Evolutionary conservation across 1,140 invertebrate genomes (phyloP), one percentile per base, ranked within the genome.

Genomic region (Conus ventricosus): DNA sequence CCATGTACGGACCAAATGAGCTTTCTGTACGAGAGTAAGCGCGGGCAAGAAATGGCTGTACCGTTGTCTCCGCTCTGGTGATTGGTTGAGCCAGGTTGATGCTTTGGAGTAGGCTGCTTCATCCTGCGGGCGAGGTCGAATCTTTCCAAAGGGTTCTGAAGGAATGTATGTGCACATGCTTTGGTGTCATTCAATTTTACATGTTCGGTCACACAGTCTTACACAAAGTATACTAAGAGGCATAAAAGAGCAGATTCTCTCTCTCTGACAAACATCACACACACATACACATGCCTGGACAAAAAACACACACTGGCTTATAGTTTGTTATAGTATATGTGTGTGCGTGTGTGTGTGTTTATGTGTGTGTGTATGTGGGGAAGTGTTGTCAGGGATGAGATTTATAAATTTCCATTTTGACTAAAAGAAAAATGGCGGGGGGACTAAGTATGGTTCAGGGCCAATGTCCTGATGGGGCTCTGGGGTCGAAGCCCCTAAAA

Each of bases 21-120:
- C 67, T 23, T 86, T 86, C 8, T 86, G 60, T 8, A 23, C 17
- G 10, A 25, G 25, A 23, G 85, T 86, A 63, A 86, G 54, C 67
- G 23, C 25, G 4, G 85, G 85, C 27, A 86, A 51, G 39, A 27
- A 86, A 39, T 20, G 63, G 10, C 8, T 4, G 85, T 63, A 86
- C 1, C 51, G 23, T 7, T 25, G 17, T 10, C 23, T 51, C 15
- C 85, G 85, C 7, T 53, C 2, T 6, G 39, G 13, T 5, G 85
- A 86, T 15, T 20, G 27, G 67, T 54, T 75, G 27, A 86, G 3
- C 85, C 85, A 86, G 6, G 25, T 25, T 4, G 10, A 15, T 0
- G 85, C 85, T 25, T 39, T n/a, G 5, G 51, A 5, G 39, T 23
- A 53, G 25, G 71, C 27, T 0, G 3, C 71, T 13, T 27, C 51